Conservation (phyloP, 1,140 invertebrate species). For the Parapsyche elsis region DNA sequence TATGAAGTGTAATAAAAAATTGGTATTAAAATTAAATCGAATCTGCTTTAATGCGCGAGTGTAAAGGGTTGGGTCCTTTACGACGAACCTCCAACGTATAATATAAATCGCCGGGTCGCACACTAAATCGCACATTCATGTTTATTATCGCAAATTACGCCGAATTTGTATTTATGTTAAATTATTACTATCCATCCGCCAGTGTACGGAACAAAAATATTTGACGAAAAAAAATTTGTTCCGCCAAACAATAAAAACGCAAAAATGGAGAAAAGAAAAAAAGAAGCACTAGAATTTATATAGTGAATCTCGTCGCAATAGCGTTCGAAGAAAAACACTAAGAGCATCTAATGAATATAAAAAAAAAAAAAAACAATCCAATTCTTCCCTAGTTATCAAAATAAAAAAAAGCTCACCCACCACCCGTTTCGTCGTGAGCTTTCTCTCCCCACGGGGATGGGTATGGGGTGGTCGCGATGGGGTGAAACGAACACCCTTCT, state of each 20-base stretch:
- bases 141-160: no score
- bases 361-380: constrained; percentile 57
- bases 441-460: background rate
- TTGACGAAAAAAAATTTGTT: no score
- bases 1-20: background rate
- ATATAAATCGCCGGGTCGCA: no score
- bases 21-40: constrained; percentile 2
- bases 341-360: constrained; percentile 55
- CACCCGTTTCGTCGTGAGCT: constrained; percentile 56
- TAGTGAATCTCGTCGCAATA: background rate
- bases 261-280: background rate
- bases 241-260: background rate
- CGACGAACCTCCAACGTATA: background rate
- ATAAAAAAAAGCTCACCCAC: constrained; percentile 68
- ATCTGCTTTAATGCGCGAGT: background rate
- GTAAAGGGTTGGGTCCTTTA: background rate
- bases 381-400: constrained; percentile 64
- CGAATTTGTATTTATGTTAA: no score
- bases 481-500: constrained; percentile 65
- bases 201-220: no score
- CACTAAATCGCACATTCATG: no score
- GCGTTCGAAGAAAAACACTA: background rate
- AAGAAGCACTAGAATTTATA: background rate
- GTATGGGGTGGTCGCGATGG: constrained; percentile 34
- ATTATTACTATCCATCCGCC: no score